phyloP scores from a whole-genome alignment of 2,888 invertebrate genomes.

The Catonia carolina region DNA sequence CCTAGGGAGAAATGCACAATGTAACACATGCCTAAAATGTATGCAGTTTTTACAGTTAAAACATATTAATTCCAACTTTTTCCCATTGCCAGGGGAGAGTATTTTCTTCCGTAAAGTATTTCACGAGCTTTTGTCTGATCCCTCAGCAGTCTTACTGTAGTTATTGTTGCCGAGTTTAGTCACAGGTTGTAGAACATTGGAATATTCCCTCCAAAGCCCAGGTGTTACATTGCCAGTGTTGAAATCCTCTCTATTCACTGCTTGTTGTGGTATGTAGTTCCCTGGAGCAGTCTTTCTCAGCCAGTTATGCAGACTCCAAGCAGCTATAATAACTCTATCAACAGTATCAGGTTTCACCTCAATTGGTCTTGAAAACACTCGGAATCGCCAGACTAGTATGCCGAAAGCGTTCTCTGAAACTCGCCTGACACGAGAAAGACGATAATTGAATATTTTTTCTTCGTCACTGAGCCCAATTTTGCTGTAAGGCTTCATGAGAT shows the following conservation, averaged over 20 bases:
- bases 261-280: slow-evolving; percentile 19
- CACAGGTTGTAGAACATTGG: not conserved
- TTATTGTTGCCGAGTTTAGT: slow-evolving; percentile 13
- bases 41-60: no score
- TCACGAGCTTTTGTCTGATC: not conserved
- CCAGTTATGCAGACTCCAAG: slow-evolving; percentile 25
- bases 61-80: not conserved
- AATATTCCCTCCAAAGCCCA: slow-evolving; percentile 10
- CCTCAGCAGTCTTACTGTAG: slow-evolving; percentile 7
- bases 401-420: slow-evolving; percentile 18
- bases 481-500: slow-evolving; percentile 18
- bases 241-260: slow-evolving; percentile 22
- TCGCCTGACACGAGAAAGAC: slow-evolving; percentile 13
- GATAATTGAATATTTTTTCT: slow-evolving; percentile 17
- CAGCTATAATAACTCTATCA: slow-evolving; percentile 19
- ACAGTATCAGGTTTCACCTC: slow-evolving; percentile 19
- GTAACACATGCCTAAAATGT: no score
- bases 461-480: slow-evolving; percentile 15
- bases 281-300: slow-evolving; percentile 18
- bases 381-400: slow-evolving; percentile 15
- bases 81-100: not conserved
- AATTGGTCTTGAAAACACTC: slow-evolving; percentile 16
- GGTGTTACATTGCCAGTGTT: slow-evolving; percentile 22
- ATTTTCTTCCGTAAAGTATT: slow-evolving; percentile 1
- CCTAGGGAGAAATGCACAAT: no score